Evolutionary conservation across 2,113 vertebrate genomes (phyloP).

Genomic region (Motacilla alba): DNA sequence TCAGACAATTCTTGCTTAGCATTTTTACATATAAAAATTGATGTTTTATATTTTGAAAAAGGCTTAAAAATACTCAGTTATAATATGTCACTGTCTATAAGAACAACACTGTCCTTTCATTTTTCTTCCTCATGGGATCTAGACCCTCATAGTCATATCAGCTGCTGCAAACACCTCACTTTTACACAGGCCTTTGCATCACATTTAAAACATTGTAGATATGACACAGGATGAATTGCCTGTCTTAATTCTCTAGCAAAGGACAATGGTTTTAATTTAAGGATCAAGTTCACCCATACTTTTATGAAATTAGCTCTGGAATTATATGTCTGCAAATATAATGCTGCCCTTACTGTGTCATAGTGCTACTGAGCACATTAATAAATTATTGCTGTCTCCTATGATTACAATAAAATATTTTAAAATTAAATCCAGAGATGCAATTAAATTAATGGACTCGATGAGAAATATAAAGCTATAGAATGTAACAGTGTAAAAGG

Average conservation of each 20-base stretch:
- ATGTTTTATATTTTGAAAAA: not conserved
- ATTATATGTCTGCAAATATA: slow-evolving; percentile 40
- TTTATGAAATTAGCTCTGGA: slow-evolving; percentile 32
- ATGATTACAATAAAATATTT: slow-evolving; percentile 46
- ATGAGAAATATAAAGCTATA: slow-evolving; percentile 25
- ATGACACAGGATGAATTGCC: not conserved
- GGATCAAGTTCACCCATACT: slow-evolving; percentile 4
- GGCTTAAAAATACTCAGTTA: not conserved
- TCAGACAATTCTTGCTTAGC: not conserved
- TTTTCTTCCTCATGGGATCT: not conserved
- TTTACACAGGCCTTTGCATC: not conserved
- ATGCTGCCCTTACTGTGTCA: not conserved
- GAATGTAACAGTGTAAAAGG: not conserved
- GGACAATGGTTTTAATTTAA: slow-evolving; percentile 34
- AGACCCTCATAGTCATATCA: not conserved
- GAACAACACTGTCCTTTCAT: not conserved
- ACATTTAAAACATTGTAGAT: slow-evolving; percentile 5
- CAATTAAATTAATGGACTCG: slow-evolving; percentile 55
- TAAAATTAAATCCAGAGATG: slow-evolving; percentile 10
- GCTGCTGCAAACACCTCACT: not conserved
- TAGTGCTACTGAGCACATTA: not conserved
- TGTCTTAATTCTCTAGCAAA: slow-evolving; percentile 5
- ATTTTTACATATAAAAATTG: not conserved
- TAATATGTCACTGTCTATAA: not conserved
- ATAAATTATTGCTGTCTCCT: slow-evolving; percentile 42